Evolutionary conservation across 2,888 invertebrate species (phyloP).

Genomic region (Hirtodrosophila cameraria): DNA sequence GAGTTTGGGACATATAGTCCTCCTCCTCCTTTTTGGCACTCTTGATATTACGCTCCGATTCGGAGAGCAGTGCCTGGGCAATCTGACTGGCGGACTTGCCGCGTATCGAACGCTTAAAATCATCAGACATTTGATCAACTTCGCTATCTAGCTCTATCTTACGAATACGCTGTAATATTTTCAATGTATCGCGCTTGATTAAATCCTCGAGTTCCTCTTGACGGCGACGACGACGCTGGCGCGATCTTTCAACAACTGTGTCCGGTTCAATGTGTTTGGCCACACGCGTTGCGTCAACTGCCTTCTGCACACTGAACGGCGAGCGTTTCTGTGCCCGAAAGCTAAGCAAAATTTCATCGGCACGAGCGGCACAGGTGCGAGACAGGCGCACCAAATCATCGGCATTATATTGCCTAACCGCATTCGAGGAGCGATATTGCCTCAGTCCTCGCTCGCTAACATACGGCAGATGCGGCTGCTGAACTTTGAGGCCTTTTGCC

Average conservation of each 20-base stretch:
- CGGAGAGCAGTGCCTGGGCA: constrained; percentile 87
- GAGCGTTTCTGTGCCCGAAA: constrained; percentile 83
- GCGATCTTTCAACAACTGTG: constrained; percentile 84
- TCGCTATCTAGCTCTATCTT: constrained; percentile 85
- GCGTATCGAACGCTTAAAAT: constrained; percentile 86
- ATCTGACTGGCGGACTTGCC: constrained; percentile 92
- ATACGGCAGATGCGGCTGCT: constrained; percentile 89
- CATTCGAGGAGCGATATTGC: constrained; percentile 88
- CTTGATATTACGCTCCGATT: constrained; percentile 85
- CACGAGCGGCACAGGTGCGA: constrained; percentile 88
- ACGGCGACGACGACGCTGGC: constrained; percentile 84
- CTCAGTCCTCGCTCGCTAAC: constrained; percentile 88
- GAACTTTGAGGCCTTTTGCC: constrained; percentile 84
- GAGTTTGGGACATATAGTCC: constrained; percentile 77
- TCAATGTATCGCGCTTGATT: constrained; percentile 84
- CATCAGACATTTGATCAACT: constrained; percentile 84
- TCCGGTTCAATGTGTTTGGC: constrained; percentile 84
- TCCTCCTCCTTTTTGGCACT: constrained; percentile 79
- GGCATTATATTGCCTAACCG: constrained; percentile 88
- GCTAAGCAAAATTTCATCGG: constrained; percentile 87
- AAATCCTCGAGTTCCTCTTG: constrained; percentile 86
- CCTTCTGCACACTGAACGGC: constrained; percentile 85
- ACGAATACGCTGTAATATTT: constrained; percentile 80
- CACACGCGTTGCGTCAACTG: constrained; percentile 85
- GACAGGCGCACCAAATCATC: constrained; percentile 88